phyloP scores from a whole-genome alignment of 2,113 vertebrate species.

The Ranitomeya imitator region DNA sequence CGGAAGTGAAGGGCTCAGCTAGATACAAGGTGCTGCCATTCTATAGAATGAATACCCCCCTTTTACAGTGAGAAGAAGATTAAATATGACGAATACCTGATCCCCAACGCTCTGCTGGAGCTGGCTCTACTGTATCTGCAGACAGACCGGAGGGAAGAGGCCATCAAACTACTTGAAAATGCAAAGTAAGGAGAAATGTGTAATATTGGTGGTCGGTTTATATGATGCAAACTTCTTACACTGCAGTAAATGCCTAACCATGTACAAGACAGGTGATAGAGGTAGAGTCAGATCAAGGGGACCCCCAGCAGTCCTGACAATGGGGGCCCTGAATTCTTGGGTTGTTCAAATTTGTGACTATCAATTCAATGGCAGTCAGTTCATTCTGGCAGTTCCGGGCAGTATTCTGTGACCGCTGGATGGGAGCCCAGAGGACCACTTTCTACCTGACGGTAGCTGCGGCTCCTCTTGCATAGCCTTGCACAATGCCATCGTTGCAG shows the following conservation, averaged over 20 bases:
- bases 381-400: too few species aligned
- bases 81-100: constrained; percentile 94
- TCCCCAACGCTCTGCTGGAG: constrained; percentile 93
- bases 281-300: too few species aligned
- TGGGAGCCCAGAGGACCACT: too few species aligned
- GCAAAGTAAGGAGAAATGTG: constrained; percentile 82
- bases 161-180: constrained; percentile 84
- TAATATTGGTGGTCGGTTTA: neutral
- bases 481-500: too few species aligned
- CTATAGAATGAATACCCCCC: constrained; percentile 42
- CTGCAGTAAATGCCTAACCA: neutral
- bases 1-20: neutral
- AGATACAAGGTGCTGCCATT: constrained; percentile 28
- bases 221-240: neutral
- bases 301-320: too few species aligned
- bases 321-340: too few species aligned
- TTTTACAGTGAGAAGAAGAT: constrained; percentile 88
- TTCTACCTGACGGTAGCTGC: too few species aligned
- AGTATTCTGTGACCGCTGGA: too few species aligned
- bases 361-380: too few species aligned
- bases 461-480: too few species aligned
- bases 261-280: too few species aligned
- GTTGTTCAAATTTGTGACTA: too few species aligned
- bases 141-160: constrained; percentile 82
- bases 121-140: constrained; percentile 89